Base-by-base conservation (phyloP, 2,888 invertebrate genomes). In the Cosmorhoe ocellata region DNA sequence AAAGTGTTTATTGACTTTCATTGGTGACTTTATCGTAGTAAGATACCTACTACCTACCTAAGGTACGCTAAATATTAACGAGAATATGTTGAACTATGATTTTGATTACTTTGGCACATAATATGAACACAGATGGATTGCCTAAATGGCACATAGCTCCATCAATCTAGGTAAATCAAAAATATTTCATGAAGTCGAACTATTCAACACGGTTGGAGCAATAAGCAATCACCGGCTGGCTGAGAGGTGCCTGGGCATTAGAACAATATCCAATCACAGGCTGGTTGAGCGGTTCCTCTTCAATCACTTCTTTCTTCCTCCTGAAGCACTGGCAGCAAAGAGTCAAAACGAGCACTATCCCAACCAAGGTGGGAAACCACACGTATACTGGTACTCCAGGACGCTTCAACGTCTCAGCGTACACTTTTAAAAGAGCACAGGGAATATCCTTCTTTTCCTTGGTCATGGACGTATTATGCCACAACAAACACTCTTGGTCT, bases 341-440 rank as follows among this genome's bases (percentile, higher is more conserved):
- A 14, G 78, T 77, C 7, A 86, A 68, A 1, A 67, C 63, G 1
- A 84, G 61, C 1, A 86, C 72, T 0, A 71, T 56, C 0, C 69
- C 76, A 30, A 88, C 27, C 26, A 84, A 59, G 7, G 77, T 61
- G 7, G 89, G 86, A 50, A 89, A 58, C 87, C 86, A 88, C 44
- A 88, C 74, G 51, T 87, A 86, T 9, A 84, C 79, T 0, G 87
- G 87, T 2, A 85, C 65, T 0, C 84, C 81, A 0, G 76, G 63
- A 8, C 79, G 77, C 41, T 75, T 77, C 74, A 89, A 77, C 1
- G 86, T 86, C 4, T 77, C 74, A 7, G 88, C 77, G 33, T 89
- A 89, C 51, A 80, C 69, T 59, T 80, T 76, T 56, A 89, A 65
- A 57, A 89, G 64, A 2, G 76, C 72, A 51, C 89, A 89, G 1